Evolutionary conservation across 1,140 invertebrate species (phyloP).

Genomic region (Pachyrhynchus sulphureomaculatus): DNA sequence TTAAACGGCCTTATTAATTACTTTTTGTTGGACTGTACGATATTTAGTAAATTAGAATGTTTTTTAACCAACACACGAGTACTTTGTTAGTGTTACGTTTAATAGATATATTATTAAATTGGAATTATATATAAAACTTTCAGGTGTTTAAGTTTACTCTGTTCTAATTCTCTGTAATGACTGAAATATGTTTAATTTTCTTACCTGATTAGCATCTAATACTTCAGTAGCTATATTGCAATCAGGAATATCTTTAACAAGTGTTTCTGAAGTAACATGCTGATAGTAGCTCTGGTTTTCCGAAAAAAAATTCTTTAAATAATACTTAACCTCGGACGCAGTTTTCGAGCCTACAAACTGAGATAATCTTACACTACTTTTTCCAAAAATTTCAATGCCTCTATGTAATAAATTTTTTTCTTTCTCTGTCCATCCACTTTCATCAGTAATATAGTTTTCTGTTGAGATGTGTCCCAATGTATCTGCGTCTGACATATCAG

Average conservation of each 20-base stretch:
- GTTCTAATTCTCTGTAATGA: too few species aligned
- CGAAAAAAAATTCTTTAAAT: constrained; percentile 50
- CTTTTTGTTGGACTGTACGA: too few species aligned
- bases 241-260: neutral
- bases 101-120: too few species aligned
- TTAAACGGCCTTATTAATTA: too few species aligned
- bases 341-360: constrained; percentile 65
- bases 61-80: too few species aligned
- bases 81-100: too few species aligned
- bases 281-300: constrained; percentile 30
- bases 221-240: constrained; percentile 23
- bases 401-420: constrained; percentile 61
- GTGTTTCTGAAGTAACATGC: neutral
- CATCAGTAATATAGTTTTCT: constrained; percentile 48
- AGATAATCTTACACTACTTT: constrained; percentile 62
- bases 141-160: too few species aligned
- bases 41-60: too few species aligned
- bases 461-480: constrained; percentile 33
- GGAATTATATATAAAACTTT: too few species aligned
- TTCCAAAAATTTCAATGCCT: constrained; percentile 66
- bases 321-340: constrained; percentile 62
- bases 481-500: constrained; percentile 29
- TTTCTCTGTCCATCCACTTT: constrained; percentile 55
- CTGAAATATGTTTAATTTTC: neutral
- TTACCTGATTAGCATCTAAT: constrained; percentile 41